Evolutionary conservation across 2,797 vertebrate species (phyloP), one percentile per base, ranked within the genome.

Genomic region (Rhinichthys osculus): DNA sequence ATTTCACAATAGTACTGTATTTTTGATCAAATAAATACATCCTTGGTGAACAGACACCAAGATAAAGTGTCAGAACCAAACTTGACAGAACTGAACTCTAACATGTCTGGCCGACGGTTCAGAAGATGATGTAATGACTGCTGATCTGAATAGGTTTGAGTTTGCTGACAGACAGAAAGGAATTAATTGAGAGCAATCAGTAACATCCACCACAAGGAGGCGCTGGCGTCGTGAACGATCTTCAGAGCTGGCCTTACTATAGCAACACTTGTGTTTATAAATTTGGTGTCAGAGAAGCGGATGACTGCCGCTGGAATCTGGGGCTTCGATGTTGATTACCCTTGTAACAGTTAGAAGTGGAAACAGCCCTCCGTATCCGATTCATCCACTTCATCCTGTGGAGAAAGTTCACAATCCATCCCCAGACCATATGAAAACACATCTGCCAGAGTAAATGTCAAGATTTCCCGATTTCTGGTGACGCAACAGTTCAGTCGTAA

Each of bases 231-330:
- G 38, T 38, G 50, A 59, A 10, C 1, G 64, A 66, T 72, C n/a
- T 64, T 64, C 66, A 42, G 54, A 85, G 64, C 35, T 35, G 47
- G 35, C 44, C 40, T 85, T 81, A 87, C 66, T 88, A 69, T 84
- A 84, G 90, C 86, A 90, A 88, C 88, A 78, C 13, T 78, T 71
- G 59, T 90, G 87, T 90, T 89, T 88, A 87, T 90, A 87, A 91
- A 88, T 86, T 59, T 47, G 67, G 52, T 79, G 89, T 87, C 80
- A 79, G 67, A 78, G 82, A 27, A 87, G 76, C 27, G 78, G 42
- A 59, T 10, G 57, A 80, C 70, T 78, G 80, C 86, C 47, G 30
- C 86, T 83, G 76, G 70, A 88, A 83, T 85, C 79, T 83, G 50
- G 78, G 67, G 57, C 78, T 85, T 78, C 13, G 50, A 38, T 84